Base-by-base conservation (phyloP, 1,140 invertebrate species). In the Achatina immaculata region DNA sequence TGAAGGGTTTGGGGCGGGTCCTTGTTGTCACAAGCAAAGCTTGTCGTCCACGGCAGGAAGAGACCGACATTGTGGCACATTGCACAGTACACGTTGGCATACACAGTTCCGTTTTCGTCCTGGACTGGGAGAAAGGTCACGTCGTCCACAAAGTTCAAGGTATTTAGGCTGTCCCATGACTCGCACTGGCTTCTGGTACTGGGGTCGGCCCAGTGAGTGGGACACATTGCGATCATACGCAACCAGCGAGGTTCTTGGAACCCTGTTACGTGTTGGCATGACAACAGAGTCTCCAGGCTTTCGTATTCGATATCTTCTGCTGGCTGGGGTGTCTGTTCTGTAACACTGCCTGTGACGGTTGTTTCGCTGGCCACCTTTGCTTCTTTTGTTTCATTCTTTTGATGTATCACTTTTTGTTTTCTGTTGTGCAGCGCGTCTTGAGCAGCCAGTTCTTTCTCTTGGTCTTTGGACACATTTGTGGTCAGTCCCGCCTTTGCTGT, bases 21-120 rank as follows among this genome's bases (percentile, higher is more conserved):
- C 2, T n/a, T 7, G 42, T 72, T 40, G 1, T 81, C 75, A 43
- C 82, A 83, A 7, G 31, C 34, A 34, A 75, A 71, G 19, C 43
- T 65, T 36, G 72, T 90, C 73, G 78, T 92, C 91, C 43, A 92
- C 3, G 84, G 78, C 3, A 72, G 81, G 16, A 83, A 72, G 16
- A 81, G 82, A 2, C 83, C 82, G 0, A 90, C 91, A 31, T 90
- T 84, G 83, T 94, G 93, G 85, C 94, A 94, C 16, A 92, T 81
- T 6, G 93, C 93, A 85, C 94, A 94, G 83, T 94, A 93, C 0
- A 91, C 85, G 82, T 94, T 94, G 81, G 92, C 88, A 85, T 92
- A 94, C 0, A 93, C 93, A 43, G 92, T 81, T 2, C 92, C 91
- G 9, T 84, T 83, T 28, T 84, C 34, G 81, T 92, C 92, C 7